phyloP scores from a whole-genome alignment of 2,797 vertebrate species.

The Fistularia commersonii region DNA sequence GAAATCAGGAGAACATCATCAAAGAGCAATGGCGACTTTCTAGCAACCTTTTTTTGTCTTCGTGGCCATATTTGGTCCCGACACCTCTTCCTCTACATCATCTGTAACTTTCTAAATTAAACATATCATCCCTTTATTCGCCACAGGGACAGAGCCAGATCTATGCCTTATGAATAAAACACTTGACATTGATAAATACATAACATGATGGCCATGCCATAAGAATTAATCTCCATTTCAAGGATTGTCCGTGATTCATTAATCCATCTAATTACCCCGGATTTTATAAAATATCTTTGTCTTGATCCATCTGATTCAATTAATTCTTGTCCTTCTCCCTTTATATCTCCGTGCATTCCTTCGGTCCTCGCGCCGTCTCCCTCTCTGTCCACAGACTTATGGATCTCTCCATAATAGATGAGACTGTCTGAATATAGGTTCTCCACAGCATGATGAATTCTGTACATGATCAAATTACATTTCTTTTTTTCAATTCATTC shows the following conservation, averaged over 20 bases:
- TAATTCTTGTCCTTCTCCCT: conserved; percentile 21
- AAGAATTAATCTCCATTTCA: conserved; percentile 69
- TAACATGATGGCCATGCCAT: conserved; percentile 56
- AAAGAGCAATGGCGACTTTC: conserved; percentile 34
- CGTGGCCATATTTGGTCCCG: conserved; percentile 33
- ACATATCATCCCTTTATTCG: conserved; percentile 62
- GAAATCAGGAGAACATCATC: conserved; percentile 42
- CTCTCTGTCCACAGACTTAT: conserved; percentile 39
- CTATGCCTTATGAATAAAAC: conserved; percentile 68
- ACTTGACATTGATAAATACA: conserved; percentile 74
- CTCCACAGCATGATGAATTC: conserved; percentile 60
- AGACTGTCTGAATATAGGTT: conserved; percentile 61
- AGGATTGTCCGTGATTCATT: conserved; percentile 65
- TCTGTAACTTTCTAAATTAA: conserved; percentile 65
- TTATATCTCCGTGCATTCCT: conserved; percentile 17
- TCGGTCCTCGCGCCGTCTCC: conserved; percentile 2
- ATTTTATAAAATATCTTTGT: conserved; percentile 56
- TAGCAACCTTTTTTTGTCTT: conserved; percentile 7
- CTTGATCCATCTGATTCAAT: conserved; percentile 49
- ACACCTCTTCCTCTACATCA: conserved; percentile 49
- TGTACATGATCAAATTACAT: conserved; percentile 66
- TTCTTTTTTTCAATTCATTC: conserved; percentile 22
- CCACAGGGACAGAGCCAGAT: conserved; percentile 47
- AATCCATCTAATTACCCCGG: conserved; percentile 62
- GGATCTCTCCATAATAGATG: conserved; percentile 68